These are phyloP conservation scores for Poecilia latipinna DNA, from an alignment of 2,113 vertebrate species.

Conservation along the genomic window DNA sequence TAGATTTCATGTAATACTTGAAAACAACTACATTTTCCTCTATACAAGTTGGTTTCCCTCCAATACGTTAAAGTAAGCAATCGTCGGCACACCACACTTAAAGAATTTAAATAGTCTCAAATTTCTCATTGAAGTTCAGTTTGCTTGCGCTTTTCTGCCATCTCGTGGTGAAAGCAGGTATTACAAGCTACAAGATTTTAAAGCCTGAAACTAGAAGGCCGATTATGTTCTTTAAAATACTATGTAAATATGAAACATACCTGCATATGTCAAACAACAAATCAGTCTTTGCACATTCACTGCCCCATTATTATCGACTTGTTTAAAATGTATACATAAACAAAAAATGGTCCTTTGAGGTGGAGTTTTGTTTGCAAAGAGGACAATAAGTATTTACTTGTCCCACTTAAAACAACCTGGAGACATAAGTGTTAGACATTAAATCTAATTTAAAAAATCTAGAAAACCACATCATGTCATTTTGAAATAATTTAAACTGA, in stretches of 20 bases:
- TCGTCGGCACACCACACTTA: neutral
- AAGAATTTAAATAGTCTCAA: neutral
- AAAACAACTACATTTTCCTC: neutral
- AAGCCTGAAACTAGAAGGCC: too few relatives aligned
- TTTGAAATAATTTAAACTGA: too few relatives aligned
- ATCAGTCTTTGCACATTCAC: neutral
- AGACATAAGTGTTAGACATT: too few relatives aligned
- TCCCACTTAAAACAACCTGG: too few relatives aligned
- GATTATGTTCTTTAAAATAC: neutral
- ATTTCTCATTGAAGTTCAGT: neutral
- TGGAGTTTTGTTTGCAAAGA: neutral
- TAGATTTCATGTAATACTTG: neutral
- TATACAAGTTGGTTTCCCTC: neutral
- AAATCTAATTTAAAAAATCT: too few relatives aligned
- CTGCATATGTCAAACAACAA: neutral
- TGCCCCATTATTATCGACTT: neutral
- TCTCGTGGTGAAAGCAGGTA: conserved; percentile 35
- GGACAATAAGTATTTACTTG: too few relatives aligned
- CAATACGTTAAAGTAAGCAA: neutral
- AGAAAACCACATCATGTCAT: too few relatives aligned
- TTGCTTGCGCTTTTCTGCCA: conserved; percentile 30
- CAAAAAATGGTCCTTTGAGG: neutral
- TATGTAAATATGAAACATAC: neutral
- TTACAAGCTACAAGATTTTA: neutral
- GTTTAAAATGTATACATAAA: too few relatives aligned